phyloP scores from a whole-genome alignment of 2,113 vertebrate species.

The Phodopus roborovskii region DNA sequence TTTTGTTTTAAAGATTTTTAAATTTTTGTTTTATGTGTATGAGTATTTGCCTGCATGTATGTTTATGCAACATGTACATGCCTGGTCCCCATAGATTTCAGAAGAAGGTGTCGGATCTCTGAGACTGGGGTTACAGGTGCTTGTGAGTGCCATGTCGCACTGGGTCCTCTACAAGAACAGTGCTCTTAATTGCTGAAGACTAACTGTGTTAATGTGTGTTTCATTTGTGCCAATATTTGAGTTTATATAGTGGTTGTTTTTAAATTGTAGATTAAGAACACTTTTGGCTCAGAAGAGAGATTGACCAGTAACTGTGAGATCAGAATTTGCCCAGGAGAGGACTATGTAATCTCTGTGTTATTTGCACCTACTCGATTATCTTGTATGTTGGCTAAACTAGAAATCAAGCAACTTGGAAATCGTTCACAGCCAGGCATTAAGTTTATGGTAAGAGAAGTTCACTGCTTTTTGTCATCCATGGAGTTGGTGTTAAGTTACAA shows the following conservation, averaged over 20 bases:
- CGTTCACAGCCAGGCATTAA: conserved; percentile 93
- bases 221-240: not conserved
- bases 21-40: not conserved
- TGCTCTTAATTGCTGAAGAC: not conserved
- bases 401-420: conserved; percentile 95
- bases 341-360: conserved; percentile 91
- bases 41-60: not conserved
- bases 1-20: not conserved
- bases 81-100: not conserved
- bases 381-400: conserved; percentile 96
- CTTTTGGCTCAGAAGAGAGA: conserved; percentile 93
- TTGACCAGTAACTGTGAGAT: conserved; percentile 92
- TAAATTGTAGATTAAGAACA: conserved; percentile 92
- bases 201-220: not conserved
- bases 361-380: conserved; percentile 95
- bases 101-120: not conserved
- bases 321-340: conserved; percentile 93
- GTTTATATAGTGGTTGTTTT: conserved; percentile 48
- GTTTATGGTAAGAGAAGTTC: conserved; percentile 92
- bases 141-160: not conserved
- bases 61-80: not conserved
- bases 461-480: not conserved
- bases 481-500: conserved; percentile 26
- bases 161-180: not conserved
- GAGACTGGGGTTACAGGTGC: not conserved